Evolutionary conservation across 2,113 vertebrate genomes (phyloP), one percentile per base, ranked within the genome.

Genomic region (Gallinago paraguaiae): DNA sequence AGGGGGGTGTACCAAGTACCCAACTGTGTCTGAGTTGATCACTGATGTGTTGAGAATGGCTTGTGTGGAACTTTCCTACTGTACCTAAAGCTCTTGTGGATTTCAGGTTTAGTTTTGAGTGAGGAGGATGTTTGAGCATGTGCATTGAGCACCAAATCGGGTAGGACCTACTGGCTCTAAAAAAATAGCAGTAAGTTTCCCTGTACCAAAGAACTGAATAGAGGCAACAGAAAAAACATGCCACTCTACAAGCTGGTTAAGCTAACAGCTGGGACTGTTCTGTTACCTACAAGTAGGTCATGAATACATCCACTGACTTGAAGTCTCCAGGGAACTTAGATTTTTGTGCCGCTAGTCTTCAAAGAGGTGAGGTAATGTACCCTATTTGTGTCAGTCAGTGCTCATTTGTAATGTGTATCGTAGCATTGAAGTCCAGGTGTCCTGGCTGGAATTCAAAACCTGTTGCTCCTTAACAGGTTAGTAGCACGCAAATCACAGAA

Each of bases 121-220:
- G 37, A 75, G 69, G 41, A 60, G 13, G 24, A 4, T 53, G 25
- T 79, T 85, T 6, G 24, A 59, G 15, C 13, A 8, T 1, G 0
- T 78, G 25, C 19, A 39, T 39, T 54, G 37, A 63, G 31, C 56
- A 86, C 37, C 30, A 33, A 9, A 48, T 20, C 0, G 3, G 11
- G 31, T 43, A 53, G 24, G 33, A 82, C 31, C 12, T 59, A 22
- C 11, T 63, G 65, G 10, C n/a, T 86, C 68, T 37, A 61, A 74
- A 51, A 64, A 64, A 46, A 46, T 46, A 0, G 1, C 1, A 1
- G 0, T 0, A 23, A 68, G 4, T 39, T 87, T 20, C n/a, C 3
- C 30, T 51, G 28, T 60, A 59, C 17, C 15, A 37, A 64, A 45
- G 1, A 67, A 76, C 3, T 11, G 25, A 59, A 64, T 9, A 82